Percentiles rank a stretch among this genome's conserved stretches.
These are phyloP conservation scores for Leptonema lineaticorne DNA, from an alignment of 1,140 invertebrate genomes.

Conservation along the genomic window DNA sequence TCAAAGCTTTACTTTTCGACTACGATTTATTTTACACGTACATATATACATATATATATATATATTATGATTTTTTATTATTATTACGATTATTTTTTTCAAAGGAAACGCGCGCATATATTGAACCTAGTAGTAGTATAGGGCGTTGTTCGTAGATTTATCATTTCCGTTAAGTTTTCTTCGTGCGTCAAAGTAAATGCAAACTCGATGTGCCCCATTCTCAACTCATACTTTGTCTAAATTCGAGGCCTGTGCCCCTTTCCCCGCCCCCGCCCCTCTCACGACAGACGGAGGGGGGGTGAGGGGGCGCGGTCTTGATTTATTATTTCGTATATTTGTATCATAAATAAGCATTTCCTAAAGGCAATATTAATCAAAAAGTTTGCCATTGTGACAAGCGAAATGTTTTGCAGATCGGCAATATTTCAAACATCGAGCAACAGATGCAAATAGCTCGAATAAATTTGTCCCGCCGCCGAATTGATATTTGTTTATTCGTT, in stretches of 20 bases:
- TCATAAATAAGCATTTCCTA: conserved; percentile 38
- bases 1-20: too few species aligned
- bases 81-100: too few species aligned
- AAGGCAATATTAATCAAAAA: conserved; percentile 40
- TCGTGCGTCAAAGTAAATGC: conserved; percentile 27
- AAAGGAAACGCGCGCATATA: too few species aligned
- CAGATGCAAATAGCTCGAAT: conserved; percentile 37
- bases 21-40: too few species aligned
- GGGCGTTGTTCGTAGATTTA: conserved; percentile 20
- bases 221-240: too few species aligned
- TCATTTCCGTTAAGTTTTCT: conserved; percentile 24
- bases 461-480: conserved; percentile 30
- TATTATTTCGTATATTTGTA: conserved; percentile 39
- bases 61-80: too few species aligned
- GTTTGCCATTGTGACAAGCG: conserved; percentile 36
- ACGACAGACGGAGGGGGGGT: neutral
- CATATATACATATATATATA: too few species aligned
- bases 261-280: too few species aligned
- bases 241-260: too few species aligned
- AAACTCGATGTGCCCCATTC: conserved; percentile 18
- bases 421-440: conserved; percentile 36
- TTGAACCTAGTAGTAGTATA: too few species aligned
- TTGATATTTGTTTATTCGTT: conserved; percentile 25
- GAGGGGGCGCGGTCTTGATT: conserved; percentile 20
- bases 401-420: conserved; percentile 39